A percentile compares a stretch with the other conserved stretches of the same genome.
These are phyloP conservation scores for Lasioglossum zephyrum DNA, from an alignment of 2,888 invertebrate genomes.

Conservation along the genomic window DNA sequence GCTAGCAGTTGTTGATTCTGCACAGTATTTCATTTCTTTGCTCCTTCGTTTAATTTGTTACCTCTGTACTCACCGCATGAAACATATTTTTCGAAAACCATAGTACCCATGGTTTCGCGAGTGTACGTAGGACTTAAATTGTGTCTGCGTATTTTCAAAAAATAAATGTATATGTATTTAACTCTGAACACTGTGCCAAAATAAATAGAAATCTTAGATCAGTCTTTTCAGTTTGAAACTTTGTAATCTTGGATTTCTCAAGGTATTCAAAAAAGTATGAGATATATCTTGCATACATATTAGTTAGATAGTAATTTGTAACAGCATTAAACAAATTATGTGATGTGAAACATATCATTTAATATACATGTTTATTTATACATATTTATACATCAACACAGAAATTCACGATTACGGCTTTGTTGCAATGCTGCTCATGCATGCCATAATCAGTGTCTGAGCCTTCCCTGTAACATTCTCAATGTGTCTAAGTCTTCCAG, in stretches of 20 bases:
- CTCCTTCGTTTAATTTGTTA: too few species aligned
- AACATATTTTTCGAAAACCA: too few species aligned
- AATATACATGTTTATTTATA: background rate
- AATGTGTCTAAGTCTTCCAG: background rate
- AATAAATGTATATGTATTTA: background rate
- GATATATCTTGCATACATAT: background rate
- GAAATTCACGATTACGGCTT: background rate
- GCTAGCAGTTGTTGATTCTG: background rate
- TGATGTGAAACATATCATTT: conserved; percentile 5
- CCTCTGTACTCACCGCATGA: too few species aligned
- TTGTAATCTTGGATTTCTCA: background rate
- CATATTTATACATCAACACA: background rate
- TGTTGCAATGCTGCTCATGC: background rate
- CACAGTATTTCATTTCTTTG: background rate
- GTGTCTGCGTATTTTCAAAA: background rate
- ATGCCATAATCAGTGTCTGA: background rate
- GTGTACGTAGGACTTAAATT: background rate
- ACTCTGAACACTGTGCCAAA: background rate
- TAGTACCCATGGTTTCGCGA: background rate
- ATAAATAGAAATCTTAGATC: background rate
- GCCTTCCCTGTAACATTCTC: background rate
- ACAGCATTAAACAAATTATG: background rate
- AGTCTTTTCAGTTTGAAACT: background rate
- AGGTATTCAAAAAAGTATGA: background rate
- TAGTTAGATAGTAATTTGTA: background rate